A percentile compares a stretch with the other conserved stretches of the same genome.
Conservation (phyloP, 2,113 vertebrate species). For the Gymnogyps californianus region DNA sequence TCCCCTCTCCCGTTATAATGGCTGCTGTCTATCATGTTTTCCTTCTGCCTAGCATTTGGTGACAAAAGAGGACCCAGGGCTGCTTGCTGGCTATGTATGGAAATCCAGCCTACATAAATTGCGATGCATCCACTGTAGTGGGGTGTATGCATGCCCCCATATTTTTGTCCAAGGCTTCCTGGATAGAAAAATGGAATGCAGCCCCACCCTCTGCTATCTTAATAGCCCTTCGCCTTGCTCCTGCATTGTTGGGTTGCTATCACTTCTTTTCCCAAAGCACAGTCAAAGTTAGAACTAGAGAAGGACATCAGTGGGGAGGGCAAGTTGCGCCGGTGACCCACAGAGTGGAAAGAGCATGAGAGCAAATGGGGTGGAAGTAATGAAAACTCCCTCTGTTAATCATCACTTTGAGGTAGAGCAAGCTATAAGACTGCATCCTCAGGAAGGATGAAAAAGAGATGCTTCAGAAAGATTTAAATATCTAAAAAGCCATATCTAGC, state of each 20-base stretch:
- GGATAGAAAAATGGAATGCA: neutral
- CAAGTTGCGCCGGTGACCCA: neutral
- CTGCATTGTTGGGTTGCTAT: neutral
- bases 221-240: neutral
- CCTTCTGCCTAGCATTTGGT: neutral
- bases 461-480: neutral
- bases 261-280: neutral
- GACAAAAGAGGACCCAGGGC: neutral
- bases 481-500: neutral
- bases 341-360: neutral
- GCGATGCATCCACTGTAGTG: neutral
- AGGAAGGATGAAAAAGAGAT: neutral
- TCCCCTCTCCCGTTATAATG: neutral
- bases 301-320: neutral
- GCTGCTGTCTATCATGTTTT: neutral
- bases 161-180: neutral
- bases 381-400: neutral
- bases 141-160: too few relatives aligned
- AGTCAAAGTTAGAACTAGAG: neutral
- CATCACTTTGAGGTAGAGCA: neutral
- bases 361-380: neutral
- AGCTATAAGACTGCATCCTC: neutral
- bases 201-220: neutral
- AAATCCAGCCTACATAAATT: neutral
- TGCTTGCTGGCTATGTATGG: rapidly evolving